phyloP scores from a whole-genome alignment of 2,888 invertebrate genomes.

The Harpagoxenus sublaevis region DNA sequence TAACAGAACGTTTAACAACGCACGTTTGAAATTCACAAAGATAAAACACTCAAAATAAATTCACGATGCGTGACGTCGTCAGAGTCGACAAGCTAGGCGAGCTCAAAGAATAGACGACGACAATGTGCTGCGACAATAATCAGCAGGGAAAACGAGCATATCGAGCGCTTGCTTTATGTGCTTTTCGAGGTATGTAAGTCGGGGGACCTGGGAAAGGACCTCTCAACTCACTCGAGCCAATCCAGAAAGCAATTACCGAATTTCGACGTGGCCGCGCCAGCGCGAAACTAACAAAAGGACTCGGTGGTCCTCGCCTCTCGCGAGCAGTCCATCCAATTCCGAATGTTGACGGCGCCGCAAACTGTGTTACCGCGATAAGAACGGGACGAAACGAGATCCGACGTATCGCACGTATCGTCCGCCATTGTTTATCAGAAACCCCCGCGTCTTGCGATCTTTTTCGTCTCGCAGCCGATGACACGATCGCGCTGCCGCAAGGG shows the following conservation, averaged over 20 bases:
- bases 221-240: constrained; percentile 77
- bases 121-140: constrained; percentile 26
- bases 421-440: not conserved
- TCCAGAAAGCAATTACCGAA: constrained; percentile 82
- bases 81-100: not conserved
- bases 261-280: constrained; percentile 75
- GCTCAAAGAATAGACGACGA: constrained; percentile 17
- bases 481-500: constrained; percentile 4
- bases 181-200: constrained; percentile 67
- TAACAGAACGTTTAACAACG: not conserved
- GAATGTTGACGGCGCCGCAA: constrained; percentile 59
- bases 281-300: constrained; percentile 73
- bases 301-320: constrained; percentile 60
- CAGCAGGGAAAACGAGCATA: constrained; percentile 24
- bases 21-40: not conserved
- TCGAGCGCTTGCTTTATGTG: constrained; percentile 57
- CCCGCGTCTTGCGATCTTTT: constrained; percentile 22
- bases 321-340: constrained; percentile 56
- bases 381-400: constrained; percentile 63
- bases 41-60: not conserved
- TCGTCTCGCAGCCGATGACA: no score
- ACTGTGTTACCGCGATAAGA: constrained; percentile 71
- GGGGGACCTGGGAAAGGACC: constrained; percentile 66
- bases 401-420: constrained; percentile 48
- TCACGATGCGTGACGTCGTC: not conserved